A percentile compares a stretch with the other conserved stretches of the same genome.
Evolutionary conservation across 2,888 invertebrate species (phyloP).

Genomic region (Iselma pallidipennis): DNA sequence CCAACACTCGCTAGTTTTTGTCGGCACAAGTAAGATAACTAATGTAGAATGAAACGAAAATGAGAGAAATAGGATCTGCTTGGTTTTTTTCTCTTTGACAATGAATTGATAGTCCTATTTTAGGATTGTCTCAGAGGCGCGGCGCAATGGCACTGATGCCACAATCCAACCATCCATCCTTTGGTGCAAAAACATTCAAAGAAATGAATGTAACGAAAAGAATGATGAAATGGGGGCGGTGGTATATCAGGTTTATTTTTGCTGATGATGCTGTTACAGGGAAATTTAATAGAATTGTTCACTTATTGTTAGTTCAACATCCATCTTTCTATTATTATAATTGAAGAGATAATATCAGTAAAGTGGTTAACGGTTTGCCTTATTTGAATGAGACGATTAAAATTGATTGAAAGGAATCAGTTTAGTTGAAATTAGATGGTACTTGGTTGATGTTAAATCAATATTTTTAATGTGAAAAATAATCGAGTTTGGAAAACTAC

Average conservation of each 20-base stretch:
- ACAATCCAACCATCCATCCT: background rate
- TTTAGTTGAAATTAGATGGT: background rate
- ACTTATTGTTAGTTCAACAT: background rate
- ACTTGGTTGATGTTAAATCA: background rate
- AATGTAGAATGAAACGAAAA: background rate
- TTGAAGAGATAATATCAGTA: background rate
- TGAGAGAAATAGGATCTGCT: background rate
- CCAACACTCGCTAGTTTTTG: conserved; percentile 23
- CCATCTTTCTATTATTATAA: too few species aligned
- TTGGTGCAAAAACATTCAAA: background rate
- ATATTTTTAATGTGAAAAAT: background rate
- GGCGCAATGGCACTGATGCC: too few species aligned
- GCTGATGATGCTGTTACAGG: background rate
- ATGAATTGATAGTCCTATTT: conserved; percentile 8
- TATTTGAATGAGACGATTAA: too few species aligned
- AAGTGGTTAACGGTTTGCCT: too few species aligned
- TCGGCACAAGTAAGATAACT: background rate
- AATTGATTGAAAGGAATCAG: background rate
- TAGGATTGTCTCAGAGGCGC: background rate
- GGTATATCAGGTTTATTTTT: background rate
- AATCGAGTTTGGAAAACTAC: too few species aligned
- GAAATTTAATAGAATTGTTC: background rate
- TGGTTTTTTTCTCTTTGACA: background rate
- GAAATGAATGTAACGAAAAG: background rate
- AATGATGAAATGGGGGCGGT: background rate